Evolutionary conservation across 2,113 vertebrate species (phyloP), one percentile per base, ranked within the genome.

Genomic region (Corvus cornix): DNA sequence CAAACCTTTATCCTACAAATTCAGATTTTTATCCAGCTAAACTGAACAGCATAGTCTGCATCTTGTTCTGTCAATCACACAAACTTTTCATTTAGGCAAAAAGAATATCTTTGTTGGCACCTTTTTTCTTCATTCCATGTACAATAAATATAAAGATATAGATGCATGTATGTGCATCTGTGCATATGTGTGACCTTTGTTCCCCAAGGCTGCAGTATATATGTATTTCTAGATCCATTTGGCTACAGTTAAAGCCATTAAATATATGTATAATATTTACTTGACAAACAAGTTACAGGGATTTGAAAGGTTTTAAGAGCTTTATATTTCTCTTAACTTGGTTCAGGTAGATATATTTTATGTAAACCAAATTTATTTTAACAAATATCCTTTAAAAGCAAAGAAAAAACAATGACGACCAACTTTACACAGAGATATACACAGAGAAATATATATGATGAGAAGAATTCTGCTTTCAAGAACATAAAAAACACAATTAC

Each of bases 211-310:
- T 69, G 39, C 11, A n/a, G 6, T 18, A 23, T 11, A 8, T 24
- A 33, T 28, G 11, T 9, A 53, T n/a, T 74, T 85, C 35, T 43
- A 60, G 46, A 75, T 48, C 51, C 2, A 35, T 49, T 52, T 70
- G 16, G 2, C 9, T 70, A 20, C 24, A 78, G 26, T 48, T 66
- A 70, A 52, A 74, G 21, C 5, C 30, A 28, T 60, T 46, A 46
- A 67, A 46, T 82, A 3, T 6, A 30, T 10, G 2, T 13, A 19
- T 33, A 48, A 23, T 27, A 10, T 17, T 70, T 62, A 46, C 9
- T 52, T 31, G 48, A 10, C 7, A 43, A n/a, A 41, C 0, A 4
- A 35, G 12, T 72, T 63, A 46, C 0, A 0, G 20, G 6, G 79
- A 62, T 3, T 9, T 7, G 18, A 33, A 43, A 75, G 24, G 5